Percentiles rank a stretch among this genome's conserved stretches.
These are phyloP conservation scores for Colistium nudipinnis DNA, from an alignment of 2,113 vertebrate species.

Conservation along the genomic window DNA sequence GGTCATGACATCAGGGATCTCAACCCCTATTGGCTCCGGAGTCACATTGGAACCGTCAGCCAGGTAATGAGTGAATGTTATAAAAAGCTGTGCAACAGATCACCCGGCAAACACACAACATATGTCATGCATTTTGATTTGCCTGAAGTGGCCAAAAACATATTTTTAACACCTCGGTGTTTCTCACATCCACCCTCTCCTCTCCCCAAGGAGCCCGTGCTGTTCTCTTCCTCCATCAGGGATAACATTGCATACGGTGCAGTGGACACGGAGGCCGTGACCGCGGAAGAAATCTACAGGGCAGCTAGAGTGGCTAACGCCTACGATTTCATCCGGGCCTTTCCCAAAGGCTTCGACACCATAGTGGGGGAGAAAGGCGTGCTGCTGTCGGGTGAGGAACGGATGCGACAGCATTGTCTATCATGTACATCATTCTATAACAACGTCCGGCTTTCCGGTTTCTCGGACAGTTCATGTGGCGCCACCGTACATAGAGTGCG, in stretches of 20 bases:
- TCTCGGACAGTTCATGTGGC: background rate
- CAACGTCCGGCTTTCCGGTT: background rate
- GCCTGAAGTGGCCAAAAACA: background rate
- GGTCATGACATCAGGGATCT: constrained; percentile 88
- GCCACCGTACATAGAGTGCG: background rate
- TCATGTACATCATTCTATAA: no score
- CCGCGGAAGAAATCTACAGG: constrained; percentile 83
- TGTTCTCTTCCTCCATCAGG: constrained; percentile 96
- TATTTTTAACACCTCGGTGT: background rate
- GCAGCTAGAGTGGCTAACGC: constrained; percentile 92
- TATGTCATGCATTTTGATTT: background rate
- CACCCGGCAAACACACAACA: background rate
- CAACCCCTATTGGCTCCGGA: constrained; percentile 92
- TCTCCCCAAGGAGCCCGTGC: constrained; percentile 88
- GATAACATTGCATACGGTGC: constrained; percentile 98
- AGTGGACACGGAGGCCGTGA: constrained; percentile 82
- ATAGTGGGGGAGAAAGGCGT: constrained; percentile 96
- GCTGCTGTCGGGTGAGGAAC: constrained; percentile 89
- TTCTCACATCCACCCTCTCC: background rate
- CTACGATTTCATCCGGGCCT: constrained; percentile 86
- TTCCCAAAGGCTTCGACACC: constrained; percentile 91
- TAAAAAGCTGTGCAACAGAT: background rate
- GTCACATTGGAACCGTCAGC: constrained; percentile 93
- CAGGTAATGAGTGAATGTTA: constrained; percentile 83
- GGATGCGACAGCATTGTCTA: background rate